Conservation (phyloP, 2,888 invertebrate genomes). For the Drosophila fungiperda region DNA sequence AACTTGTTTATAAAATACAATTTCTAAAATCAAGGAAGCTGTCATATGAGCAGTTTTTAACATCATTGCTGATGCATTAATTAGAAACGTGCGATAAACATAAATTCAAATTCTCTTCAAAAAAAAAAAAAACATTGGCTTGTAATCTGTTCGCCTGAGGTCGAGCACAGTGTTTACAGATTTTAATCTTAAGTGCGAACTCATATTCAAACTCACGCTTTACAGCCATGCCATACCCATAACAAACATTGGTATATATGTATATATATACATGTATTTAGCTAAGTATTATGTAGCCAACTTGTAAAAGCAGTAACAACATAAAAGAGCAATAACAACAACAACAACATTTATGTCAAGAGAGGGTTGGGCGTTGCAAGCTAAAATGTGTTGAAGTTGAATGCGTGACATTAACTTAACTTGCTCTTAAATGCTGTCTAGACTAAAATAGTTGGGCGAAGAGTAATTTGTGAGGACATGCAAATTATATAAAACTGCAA, state of each 20-base stretch:
- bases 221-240: slow-evolving; percentile 30
- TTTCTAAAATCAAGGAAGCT: neutral
- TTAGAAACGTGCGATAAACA: slow-evolving; percentile 14
- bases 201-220: slow-evolving; percentile 70
- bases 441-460: neutral
- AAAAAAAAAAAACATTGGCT: neutral
- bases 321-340: slow-evolving; percentile 38
- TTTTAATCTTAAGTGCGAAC: slow-evolving; percentile 72
- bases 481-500: slow-evolving; percentile 21
- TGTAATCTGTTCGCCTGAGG: neutral
- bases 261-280: slow-evolving; percentile 16
- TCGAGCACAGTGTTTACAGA: slow-evolving; percentile 48
- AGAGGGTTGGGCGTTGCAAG: neutral
- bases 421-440: slow-evolving; percentile 35
- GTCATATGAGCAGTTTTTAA: neutral
- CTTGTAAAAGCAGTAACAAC: slow-evolving; percentile 50
- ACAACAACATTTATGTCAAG: slow-evolving; percentile 32
- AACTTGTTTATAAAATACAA: neutral
- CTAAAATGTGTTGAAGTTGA: slow-evolving; percentile 21
- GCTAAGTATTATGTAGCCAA: slow-evolving; percentile 25
- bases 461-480: slow-evolving; percentile 7
- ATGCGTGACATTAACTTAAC: slow-evolving; percentile 68
- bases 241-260: neutral
- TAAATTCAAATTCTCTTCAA: slow-evolving; percentile 19
- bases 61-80: slow-evolving; percentile 8